phyloP scores from a whole-genome alignment of 2,888 invertebrate species.

The Drosophila pseudotalamancana region DNA sequence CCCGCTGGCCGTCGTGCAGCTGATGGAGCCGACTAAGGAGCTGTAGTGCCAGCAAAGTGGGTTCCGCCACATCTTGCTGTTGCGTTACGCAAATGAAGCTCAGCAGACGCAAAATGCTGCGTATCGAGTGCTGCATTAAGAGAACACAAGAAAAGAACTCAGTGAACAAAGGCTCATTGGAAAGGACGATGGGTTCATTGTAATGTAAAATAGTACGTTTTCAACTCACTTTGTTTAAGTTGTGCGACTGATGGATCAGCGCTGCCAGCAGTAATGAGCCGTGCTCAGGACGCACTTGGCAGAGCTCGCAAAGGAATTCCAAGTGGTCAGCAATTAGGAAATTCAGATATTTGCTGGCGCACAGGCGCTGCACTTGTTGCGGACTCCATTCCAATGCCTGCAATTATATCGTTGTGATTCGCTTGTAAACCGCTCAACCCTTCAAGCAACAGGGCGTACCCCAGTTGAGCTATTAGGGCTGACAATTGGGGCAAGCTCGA shows the following conservation, averaged over 20 bases:
- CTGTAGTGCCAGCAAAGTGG: constrained; percentile 60
- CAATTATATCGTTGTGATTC: constrained; percentile 66
- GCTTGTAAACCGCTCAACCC: background rate
- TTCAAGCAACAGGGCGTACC: background rate
- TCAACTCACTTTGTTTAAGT: constrained; percentile 78
- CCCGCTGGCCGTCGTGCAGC: constrained; percentile 55
- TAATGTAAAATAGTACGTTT: constrained; percentile 44
- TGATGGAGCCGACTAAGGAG: constrained; percentile 73
- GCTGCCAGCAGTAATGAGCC: constrained; percentile 81
- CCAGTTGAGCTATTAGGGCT: constrained; percentile 41
- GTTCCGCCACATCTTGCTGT: constrained; percentile 8
- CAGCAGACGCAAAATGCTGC: constrained; percentile 61
- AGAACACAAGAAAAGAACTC: constrained; percentile 12
- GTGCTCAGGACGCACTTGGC: constrained; percentile 80
- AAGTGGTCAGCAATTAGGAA: constrained; percentile 83
- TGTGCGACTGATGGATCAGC: constrained; percentile 74
- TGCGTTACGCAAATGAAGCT: constrained; percentile 50
- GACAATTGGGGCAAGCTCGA: constrained; percentile 64
- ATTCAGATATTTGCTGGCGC: constrained; percentile 76
- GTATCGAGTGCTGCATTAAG: constrained; percentile 65
- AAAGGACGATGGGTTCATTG: constrained; percentile 35
- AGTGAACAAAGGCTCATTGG: constrained; percentile 10
- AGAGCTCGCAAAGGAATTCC: constrained; percentile 81
- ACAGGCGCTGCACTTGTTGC: constrained; percentile 82
- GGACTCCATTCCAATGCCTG: constrained; percentile 74